A percentile compares a stretch with the other conserved stretches of the same genome.
Conservation (phyloP, 2,888 invertebrate genomes). For the Drosophila paranaensis region DNA sequence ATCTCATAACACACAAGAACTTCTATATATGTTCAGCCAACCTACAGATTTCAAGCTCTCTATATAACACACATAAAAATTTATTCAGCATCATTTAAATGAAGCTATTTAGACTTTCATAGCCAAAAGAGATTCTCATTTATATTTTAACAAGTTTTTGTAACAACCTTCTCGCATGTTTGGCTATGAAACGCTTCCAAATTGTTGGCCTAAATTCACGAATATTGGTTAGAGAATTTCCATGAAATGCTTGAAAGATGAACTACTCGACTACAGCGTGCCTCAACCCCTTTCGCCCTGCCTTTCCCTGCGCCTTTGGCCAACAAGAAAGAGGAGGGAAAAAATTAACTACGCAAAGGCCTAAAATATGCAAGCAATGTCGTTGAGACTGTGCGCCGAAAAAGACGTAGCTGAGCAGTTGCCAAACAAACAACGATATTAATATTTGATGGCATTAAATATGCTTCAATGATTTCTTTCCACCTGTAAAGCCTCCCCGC, state of each 20-base stretch:
- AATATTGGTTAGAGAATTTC: slow-evolving; percentile 30
- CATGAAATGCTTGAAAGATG: slow-evolving; percentile 33
- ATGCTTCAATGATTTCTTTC: slow-evolving; percentile 69
- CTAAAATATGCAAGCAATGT: slow-evolving; percentile 61
- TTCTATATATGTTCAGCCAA: not conserved
- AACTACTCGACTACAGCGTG: not conserved
- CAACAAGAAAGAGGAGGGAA: not conserved
- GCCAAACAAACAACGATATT: slow-evolving; percentile 57
- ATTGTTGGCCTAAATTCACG: slow-evolving; percentile 34
- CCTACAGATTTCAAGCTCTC: not conserved
- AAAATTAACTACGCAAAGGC: slow-evolving; percentile 38
- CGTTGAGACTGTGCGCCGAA: slow-evolving; percentile 31
- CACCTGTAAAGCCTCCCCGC: slow-evolving; percentile 29
- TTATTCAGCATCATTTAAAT: not conserved
- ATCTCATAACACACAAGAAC: too few species aligned
- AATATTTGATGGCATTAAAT: slow-evolving; percentile 79
- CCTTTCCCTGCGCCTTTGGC: not conserved
- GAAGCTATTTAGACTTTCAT: not conserved
- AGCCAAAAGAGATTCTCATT: not conserved
- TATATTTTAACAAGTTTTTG: not conserved
- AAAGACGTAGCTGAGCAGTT: slow-evolving; percentile 28
- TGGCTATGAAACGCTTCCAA: not conserved
- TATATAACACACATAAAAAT: too few species aligned
- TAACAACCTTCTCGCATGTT: not conserved
- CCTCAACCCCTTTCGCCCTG: not conserved